A percentile compares a stretch with the other conserved stretches of the same genome.
Conservation (phyloP, 2,113 vertebrate species). For the Tricholaema leucomelas region DNA sequence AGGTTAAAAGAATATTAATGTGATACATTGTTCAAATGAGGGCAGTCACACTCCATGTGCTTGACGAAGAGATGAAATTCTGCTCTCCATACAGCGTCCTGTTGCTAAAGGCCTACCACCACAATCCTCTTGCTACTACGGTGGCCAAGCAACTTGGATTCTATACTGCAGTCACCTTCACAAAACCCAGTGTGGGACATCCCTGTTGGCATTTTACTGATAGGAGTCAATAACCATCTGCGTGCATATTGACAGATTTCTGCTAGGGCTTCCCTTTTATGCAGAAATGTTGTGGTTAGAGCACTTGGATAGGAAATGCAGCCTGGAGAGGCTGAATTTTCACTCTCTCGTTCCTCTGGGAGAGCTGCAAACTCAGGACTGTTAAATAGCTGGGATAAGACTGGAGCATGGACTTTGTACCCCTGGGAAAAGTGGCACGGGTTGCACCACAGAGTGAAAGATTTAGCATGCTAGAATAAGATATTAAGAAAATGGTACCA, state of each 20-base stretch:
- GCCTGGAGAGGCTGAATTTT: not conserved
- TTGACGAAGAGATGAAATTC: too few relatives aligned
- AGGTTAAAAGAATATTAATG: too few relatives aligned
- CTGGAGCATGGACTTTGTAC: not conserved
- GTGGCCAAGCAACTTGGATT: not conserved
- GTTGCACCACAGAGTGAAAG: not conserved
- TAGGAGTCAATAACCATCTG: not conserved
- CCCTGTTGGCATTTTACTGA: not conserved
- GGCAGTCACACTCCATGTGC: too few relatives aligned
- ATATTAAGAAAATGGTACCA: not conserved
- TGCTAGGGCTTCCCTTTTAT: not conserved
- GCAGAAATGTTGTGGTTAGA: not conserved
- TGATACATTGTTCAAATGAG: too few relatives aligned
- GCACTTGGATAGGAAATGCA: not conserved
- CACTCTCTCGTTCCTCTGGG: not conserved
- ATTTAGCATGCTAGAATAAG: not conserved
- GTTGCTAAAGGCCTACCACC: too few relatives aligned
- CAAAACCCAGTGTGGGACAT: not conserved
- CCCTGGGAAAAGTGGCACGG: not conserved
- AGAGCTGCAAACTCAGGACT: not conserved
- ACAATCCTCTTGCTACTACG: fast-evolving
- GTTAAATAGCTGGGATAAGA: not conserved
- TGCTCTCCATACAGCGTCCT: too few relatives aligned
- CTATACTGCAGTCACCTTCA: not conserved
- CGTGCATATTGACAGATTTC: not conserved